These are phyloP conservation scores for Terebella lapidaria DNA, from an alignment of 2,888 invertebrate genomes.

Conservation along the genomic window DNA sequence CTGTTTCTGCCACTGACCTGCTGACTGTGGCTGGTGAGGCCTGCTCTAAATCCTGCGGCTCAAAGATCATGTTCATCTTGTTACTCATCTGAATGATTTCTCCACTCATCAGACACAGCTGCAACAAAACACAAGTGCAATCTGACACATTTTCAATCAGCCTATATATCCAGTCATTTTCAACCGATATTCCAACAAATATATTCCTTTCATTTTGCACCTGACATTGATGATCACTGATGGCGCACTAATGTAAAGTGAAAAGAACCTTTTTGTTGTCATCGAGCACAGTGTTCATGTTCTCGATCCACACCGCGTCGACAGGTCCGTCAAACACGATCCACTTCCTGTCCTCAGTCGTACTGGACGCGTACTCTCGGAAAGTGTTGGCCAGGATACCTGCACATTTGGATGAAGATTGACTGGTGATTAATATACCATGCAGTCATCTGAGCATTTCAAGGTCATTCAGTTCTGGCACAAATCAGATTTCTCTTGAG, in stretches of 20 bases:
- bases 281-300: conserved; percentile 54
- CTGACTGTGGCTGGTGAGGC: conserved; percentile 54
- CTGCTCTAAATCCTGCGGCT: conserved; percentile 51
- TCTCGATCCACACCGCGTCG: conserved; percentile 54
- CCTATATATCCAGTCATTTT: background rate
- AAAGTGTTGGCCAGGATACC: conserved; percentile 52
- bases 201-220: background rate
- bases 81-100: conserved; percentile 53
- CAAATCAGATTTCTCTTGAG: too few species aligned
- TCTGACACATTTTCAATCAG: too few species aligned
- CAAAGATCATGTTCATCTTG: conserved; percentile 54
- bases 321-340: conserved; percentile 54
- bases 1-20: conserved; percentile 29
- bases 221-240: too few species aligned
- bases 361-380: conserved; percentile 48
- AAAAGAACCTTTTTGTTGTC: conserved; percentile 54
- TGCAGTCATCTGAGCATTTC: too few species aligned
- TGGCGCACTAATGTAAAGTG: too few species aligned
- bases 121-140: conserved; percentile 18
- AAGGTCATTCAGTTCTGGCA: too few species aligned
- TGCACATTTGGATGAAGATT: too few species aligned
- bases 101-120: conserved; percentile 53
- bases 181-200: background rate
- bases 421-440: background rate
- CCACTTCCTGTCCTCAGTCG: conserved; percentile 47